Evolutionary conservation across 2,888 invertebrate genomes (phyloP).

Genomic region (Chirona hameri): DNA sequence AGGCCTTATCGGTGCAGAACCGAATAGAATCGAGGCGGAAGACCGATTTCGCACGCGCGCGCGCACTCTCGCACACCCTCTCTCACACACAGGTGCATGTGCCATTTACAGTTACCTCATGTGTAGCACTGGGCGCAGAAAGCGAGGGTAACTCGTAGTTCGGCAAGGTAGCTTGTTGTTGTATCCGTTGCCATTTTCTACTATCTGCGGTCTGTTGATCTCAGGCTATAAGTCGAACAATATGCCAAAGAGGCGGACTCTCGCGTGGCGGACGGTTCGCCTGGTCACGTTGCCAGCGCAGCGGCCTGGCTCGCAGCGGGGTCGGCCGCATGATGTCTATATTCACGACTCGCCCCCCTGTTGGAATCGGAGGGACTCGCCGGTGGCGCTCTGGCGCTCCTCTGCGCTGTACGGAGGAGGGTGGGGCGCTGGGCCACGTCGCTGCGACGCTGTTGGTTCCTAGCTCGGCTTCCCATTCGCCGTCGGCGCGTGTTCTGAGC

Average conservation of each 20-base stretch:
- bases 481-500: no score
- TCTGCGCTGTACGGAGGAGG: no score
- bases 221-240: slow-evolving; percentile 1
- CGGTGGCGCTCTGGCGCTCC: no score
- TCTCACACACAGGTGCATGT: background rate
- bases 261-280: background rate
- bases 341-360: no score
- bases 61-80: no score
- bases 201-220: background rate
- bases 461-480: no score
- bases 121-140: background rate
- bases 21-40: background rate
- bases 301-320: no score
- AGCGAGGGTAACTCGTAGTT: background rate
- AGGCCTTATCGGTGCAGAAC: background rate
- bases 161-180: background rate
- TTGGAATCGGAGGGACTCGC: no score
- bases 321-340: no score
- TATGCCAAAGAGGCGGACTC: background rate
- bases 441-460: no score
- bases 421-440: no score
- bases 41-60: background rate
- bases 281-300: no score
- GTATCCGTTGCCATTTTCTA: background rate
- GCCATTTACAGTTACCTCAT: slow-evolving; percentile 8